These are phyloP conservation scores for Eublepharis macularius DNA, from an alignment of 2,113 vertebrate species.

Conservation along the genomic window DNA sequence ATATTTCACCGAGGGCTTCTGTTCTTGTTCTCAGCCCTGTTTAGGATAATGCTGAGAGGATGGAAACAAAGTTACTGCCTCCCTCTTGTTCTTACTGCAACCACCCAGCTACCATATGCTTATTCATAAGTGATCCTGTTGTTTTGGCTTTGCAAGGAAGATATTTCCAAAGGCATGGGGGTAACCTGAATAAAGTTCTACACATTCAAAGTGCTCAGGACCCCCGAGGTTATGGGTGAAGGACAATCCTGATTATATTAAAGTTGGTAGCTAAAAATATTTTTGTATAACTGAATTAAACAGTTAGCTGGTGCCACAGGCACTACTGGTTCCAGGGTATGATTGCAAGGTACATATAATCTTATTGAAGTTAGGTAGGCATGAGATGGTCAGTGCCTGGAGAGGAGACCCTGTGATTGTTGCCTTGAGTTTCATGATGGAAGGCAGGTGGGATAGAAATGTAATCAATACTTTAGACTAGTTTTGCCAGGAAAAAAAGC, in stretches of 20 bases:
- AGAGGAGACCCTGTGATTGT: too few species aligned
- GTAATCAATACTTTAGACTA: background rate
- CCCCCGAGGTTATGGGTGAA: background rate
- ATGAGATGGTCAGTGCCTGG: background rate
- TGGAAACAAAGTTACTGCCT: constrained; percentile 23
- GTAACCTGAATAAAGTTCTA: background rate
- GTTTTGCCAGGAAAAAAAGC: background rate
- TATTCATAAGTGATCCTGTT: background rate
- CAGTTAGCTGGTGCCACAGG: background rate
- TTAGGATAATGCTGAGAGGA: constrained; percentile 32
- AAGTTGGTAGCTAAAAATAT: background rate
- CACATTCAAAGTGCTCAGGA: background rate
- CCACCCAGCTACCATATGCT: background rate
- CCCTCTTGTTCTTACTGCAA: background rate
- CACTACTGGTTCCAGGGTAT: background rate
- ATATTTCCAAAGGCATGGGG: constrained; percentile 18
- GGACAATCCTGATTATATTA: background rate
- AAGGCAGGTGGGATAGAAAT: too few species aligned
- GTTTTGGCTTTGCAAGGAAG: constrained; percentile 16
- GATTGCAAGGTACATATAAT: too few species aligned
- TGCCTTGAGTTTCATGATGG: too few species aligned
- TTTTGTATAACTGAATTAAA: background rate
- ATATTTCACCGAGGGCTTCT: background rate
- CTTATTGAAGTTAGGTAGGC: too few species aligned
- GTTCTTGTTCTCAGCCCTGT: constrained; percentile 23